Percentiles rank a stretch among this genome's conserved stretches.
Evolutionary conservation across 2,888 invertebrate species (phyloP).

Genomic region (Eurytoma californica): DNA sequence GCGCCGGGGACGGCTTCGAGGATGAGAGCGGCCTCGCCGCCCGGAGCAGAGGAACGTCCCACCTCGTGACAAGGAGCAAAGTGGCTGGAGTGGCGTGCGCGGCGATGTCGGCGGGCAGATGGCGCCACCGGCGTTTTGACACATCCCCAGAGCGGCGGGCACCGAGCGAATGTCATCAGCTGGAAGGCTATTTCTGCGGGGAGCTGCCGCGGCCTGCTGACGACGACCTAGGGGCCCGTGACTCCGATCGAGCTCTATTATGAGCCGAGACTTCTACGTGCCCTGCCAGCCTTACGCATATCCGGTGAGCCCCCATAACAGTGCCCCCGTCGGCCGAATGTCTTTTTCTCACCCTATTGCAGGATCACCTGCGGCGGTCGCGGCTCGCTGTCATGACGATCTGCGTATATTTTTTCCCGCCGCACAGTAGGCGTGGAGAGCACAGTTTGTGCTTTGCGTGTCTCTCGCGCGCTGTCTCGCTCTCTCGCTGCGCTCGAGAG

Average conservation of each 20-base stretch:
- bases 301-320: slow-evolving; percentile 67
- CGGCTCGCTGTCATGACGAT: neutral
- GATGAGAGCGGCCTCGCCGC: neutral
- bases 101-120: slow-evolving; percentile 62
- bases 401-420: neutral
- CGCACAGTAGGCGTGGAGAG: neutral
- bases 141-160: slow-evolving; percentile 60
- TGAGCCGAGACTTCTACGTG: slow-evolving; percentile 74
- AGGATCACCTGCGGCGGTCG: neutral
- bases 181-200: neutral
- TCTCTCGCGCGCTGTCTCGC: neutral
- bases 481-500: slow-evolving; percentile 22
- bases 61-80: slow-evolving; percentile 35
- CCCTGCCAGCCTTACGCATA: slow-evolving; percentile 73
- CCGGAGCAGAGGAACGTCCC: neutral
- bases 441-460: neutral
- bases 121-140: slow-evolving; percentile 73
- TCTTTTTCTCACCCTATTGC: neutral
- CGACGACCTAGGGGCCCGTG: neutral
- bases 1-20: neutral
- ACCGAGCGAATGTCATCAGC: slow-evolving; percentile 10
- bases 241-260: slow-evolving; percentile 62
- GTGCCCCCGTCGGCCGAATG: neutral
- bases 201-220: neutral
- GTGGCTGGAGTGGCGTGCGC: slow-evolving; percentile 12